Percentiles rank a stretch among this genome's conserved stretches.
Conservation (phyloP, 1,140 invertebrate species). For the Scaptomyza pallida region DNA sequence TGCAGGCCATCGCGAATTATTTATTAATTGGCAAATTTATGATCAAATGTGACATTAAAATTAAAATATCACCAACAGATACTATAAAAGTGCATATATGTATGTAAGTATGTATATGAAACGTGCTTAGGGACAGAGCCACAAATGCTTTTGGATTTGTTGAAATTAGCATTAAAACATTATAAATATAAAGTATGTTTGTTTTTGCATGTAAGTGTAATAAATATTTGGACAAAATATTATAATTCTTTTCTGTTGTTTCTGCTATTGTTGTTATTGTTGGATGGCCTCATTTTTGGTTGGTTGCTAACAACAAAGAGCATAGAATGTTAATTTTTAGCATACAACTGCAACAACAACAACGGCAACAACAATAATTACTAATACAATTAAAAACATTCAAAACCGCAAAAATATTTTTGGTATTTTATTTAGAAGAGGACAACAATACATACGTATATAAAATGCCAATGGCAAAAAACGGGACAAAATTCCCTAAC, state of each 20-base stretch:
- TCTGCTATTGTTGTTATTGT: not conserved
- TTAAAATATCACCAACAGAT: constrained; percentile 79
- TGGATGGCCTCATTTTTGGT: constrained; percentile 32
- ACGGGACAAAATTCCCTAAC: constrained; percentile 44
- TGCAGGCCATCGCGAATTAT: constrained; percentile 36
- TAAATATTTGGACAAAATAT: constrained; percentile 79
- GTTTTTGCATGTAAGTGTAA: constrained; percentile 73
- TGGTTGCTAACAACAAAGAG: constrained; percentile 51
- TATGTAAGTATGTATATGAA: not conserved
- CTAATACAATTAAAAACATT: constrained; percentile 73
- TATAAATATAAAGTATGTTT: constrained; percentile 54
- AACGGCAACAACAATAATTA: constrained; percentile 21
- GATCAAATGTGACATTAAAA: constrained; percentile 79
- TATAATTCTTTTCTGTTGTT: constrained; percentile 45
- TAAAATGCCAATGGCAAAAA: constrained; percentile 44
- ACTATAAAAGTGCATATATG: constrained; percentile 36
- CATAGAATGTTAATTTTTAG: constrained; percentile 61
- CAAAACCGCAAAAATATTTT: constrained; percentile 67
- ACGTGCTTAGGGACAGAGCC: constrained; percentile 40
- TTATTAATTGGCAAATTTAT: constrained; percentile 78
- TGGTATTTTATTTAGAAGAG: constrained; percentile 36
- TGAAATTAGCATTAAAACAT: constrained; percentile 81
- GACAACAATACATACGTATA: constrained; percentile 19
- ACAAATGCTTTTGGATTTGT: constrained; percentile 62
- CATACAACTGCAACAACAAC: constrained; percentile 25